phyloP scores from a whole-genome alignment of 2,888 invertebrate genomes.

The Meloe dianella region DNA sequence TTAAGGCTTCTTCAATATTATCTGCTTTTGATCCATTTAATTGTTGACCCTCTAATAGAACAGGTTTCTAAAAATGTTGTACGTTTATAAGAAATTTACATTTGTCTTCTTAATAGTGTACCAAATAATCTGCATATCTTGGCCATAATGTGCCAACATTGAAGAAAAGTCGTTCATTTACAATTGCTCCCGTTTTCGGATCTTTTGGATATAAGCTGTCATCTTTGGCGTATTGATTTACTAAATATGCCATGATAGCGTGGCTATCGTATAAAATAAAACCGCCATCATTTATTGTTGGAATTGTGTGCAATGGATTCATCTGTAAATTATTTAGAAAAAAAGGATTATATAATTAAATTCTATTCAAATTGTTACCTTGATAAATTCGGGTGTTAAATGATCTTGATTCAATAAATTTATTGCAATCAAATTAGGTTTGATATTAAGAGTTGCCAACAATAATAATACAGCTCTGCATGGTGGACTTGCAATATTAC shows the following conservation, averaged over 20 bases:
- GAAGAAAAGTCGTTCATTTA: conserved; percentile 70
- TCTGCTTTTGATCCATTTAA: conserved; percentile 43
- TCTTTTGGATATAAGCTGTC: conserved; percentile 71
- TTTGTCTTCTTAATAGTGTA: conserved; percentile 57
- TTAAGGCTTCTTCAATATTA: conserved; percentile 67
- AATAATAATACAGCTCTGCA: conserved; percentile 68
- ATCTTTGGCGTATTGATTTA: conserved; percentile 69
- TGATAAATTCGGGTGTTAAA: conserved; percentile 69
- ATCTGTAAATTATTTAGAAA: no score
- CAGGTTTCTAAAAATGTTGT: conserved; percentile 41
- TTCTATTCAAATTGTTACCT: conserved; percentile 59
- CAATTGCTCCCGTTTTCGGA: conserved; percentile 66
- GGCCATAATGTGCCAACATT: conserved; percentile 66
- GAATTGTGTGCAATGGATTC: no score
- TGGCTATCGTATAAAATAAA: conserved; percentile 75
- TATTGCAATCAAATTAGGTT: conserved; percentile 69
- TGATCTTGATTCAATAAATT: conserved; percentile 69
- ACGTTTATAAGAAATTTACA: conserved; percentile 33
- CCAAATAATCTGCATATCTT: conserved; percentile 64
- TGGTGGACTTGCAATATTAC: conserved; percentile 69
- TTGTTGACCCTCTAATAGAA: conserved; percentile 36
- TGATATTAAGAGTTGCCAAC: conserved; percentile 69
- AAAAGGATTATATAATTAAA: conserved; percentile 55
- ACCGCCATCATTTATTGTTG: conserved; percentile 72
- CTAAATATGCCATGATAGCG: conserved; percentile 71